Evolutionary conservation across 2,888 invertebrate genomes (phyloP), one percentile per base, ranked within the genome.

Genomic region (Orthosia gothica): DNA sequence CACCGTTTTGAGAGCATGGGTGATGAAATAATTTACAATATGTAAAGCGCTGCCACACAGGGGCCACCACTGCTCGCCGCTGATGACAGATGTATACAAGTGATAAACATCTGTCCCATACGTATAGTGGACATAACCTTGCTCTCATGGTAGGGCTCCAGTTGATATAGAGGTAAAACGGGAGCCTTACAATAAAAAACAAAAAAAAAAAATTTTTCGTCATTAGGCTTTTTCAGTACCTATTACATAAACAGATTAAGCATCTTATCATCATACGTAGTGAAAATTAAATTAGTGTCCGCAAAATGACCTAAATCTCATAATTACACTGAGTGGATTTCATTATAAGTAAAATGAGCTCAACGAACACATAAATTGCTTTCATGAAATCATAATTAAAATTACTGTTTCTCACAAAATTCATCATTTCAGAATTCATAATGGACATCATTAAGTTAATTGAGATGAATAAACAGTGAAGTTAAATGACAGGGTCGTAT

Each of bases 391-490:
- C 18, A 63, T 77, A 73, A 72, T 74, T 76, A 85, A 72, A 69
- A 40, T 40, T 0, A 65, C 69, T 70, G 75, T 75, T 70, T 73
- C 62, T 70, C 63, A 59, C 58, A 72, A 77, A 75, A 80, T 78
- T 78, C 65, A 81, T 84, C 57, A 79, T 64, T 84, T 67, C 76
- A 66, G 72, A 66, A 78, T 82, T 85, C 65, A 80, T 69, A 68
- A 63, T 68, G 74, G 62, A 65, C 64, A 50, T 64, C 58, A 74
- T 85, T 84, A 73, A 79, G 49, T 74, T 75, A 79, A 84, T 81
- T 81, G 72, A 54, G 70, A 81, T 71, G 66, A 79, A 81, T 76
- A 83, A 72, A 72, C 58, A 58, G n/a, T 58, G 45, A 57, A 20
- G 50, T 26, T 18, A 68, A 73, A 65, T 55, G 66, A 67, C 67